Conservation (phyloP, 2,888 invertebrate genomes). For the Eupithecia tripunctaria region DNA sequence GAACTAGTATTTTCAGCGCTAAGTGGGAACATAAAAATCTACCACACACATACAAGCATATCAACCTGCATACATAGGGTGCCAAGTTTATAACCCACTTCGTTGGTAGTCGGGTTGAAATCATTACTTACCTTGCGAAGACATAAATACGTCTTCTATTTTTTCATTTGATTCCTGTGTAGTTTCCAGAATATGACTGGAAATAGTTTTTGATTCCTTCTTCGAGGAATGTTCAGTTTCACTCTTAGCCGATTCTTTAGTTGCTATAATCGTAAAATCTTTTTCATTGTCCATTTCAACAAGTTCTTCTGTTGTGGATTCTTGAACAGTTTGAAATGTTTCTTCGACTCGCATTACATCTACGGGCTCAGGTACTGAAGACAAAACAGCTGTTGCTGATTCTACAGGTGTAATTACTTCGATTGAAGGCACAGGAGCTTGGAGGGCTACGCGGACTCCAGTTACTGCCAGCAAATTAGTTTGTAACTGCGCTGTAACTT, state of each 20-base stretch:
- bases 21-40: no score
- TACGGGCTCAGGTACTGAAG: constrained; percentile 23
- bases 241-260: constrained; percentile 16
- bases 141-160: constrained; percentile 13
- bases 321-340: background rate
- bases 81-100: no score
- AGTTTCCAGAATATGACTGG: constrained; percentile 23
- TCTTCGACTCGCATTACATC: constrained; percentile 24
- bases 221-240: constrained; percentile 5
- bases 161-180: constrained; percentile 19
- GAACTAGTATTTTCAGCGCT: no score
- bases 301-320: background rate
- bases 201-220: background rate
- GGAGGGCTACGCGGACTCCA: constrained; percentile 50
- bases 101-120: no score
- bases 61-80: no score
- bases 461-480: constrained; percentile 61
- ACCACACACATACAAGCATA: no score
- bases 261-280: background rate
- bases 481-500: constrained; percentile 62
- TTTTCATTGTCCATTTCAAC: constrained; percentile 5
- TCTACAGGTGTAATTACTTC: constrained; percentile 31
- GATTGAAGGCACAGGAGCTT: constrained; percentile 44
- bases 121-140: constrained; percentile 19
- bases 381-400: background rate